Evolutionary conservation across 1,140 invertebrate species (phyloP).

Genomic region (Schmidtea mediterranea): DNA sequence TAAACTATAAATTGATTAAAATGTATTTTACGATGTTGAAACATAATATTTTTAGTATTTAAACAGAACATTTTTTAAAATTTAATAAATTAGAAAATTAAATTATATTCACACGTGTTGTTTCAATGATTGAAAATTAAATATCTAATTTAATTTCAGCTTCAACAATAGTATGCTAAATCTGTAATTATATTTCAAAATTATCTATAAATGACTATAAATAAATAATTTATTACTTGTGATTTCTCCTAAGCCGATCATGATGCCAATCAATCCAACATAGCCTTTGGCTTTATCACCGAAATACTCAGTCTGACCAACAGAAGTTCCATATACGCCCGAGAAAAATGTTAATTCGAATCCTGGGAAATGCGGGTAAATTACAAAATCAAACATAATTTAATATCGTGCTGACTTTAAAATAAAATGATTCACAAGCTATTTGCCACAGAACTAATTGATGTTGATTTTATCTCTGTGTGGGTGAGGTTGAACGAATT

Average conservation of each 20-base stretch:
- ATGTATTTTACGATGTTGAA: too few species aligned
- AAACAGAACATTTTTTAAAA: too few species aligned
- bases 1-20: too few species aligned
- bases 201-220: not conserved
- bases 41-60: too few species aligned
- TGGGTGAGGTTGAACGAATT: not conserved
- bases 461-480: not conserved
- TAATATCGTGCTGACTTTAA: not conserved
- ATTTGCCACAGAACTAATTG: not conserved
- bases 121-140: too few species aligned
- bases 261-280: slow-evolving; percentile 64
- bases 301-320: slow-evolving; percentile 51
- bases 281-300: slow-evolving; percentile 47
- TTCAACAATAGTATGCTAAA: too few species aligned
- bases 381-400: slow-evolving; percentile 14
- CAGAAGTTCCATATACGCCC: slow-evolving; percentile 65
- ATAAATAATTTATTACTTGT: slow-evolving; percentile 33
- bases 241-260: slow-evolving; percentile 70
- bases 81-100: too few species aligned
- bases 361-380: slow-evolving; percentile 31
- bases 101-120: too few species aligned
- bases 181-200: too few species aligned
- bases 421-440: not conserved
- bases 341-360: slow-evolving; percentile 71
- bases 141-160: not conserved